These are phyloP conservation scores for Nixonia krombeini DNA, from an alignment of 1,140 invertebrate genomes.

Conservation along the genomic window DNA sequence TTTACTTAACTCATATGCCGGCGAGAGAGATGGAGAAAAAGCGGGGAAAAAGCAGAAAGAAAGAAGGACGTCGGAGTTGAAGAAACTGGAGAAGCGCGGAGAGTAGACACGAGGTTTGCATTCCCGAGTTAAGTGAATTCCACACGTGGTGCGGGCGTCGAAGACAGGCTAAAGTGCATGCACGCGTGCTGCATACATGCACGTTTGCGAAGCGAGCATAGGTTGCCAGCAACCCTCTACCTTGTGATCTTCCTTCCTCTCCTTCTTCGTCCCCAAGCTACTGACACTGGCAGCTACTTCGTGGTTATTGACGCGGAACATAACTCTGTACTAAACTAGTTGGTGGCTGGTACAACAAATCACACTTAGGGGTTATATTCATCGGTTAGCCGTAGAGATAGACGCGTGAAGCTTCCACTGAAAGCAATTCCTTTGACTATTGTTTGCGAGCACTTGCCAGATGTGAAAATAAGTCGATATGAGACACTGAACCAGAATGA, in stretches of 20 bases:
- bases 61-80: conserved; percentile 29
- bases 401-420: no score
- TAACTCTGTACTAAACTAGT: conserved; percentile 53
- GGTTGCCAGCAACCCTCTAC: conserved; percentile 21
- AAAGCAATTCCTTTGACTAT: no score
- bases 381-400: conserved; percentile 27
- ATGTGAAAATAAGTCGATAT: no score
- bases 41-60: conserved; percentile 17
- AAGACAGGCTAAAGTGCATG: conserved; percentile 25
- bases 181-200: conserved; percentile 26
- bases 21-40: conserved; percentile 18
- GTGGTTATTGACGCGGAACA: conserved; percentile 59
- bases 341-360: conserved; percentile 60
- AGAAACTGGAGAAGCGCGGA: conserved; percentile 41
- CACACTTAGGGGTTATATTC: conserved; percentile 64
- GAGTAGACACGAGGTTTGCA: conserved; percentile 55
- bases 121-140: conserved; percentile 67
- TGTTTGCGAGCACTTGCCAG: no score
- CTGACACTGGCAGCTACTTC: conserved; percentile 33
- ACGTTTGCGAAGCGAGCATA: conserved; percentile 11
- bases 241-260: conserved; percentile 26
- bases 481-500: no score
- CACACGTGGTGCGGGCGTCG: conserved; percentile 49
- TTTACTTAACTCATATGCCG: conserved; percentile 22
- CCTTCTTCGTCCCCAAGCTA: conserved; percentile 26